Evolutionary conservation across 23 tunicate genomes (phyloP), one percentile per base, ranked within the genome.

Genomic region (Halocynthia aurantium): DNA sequence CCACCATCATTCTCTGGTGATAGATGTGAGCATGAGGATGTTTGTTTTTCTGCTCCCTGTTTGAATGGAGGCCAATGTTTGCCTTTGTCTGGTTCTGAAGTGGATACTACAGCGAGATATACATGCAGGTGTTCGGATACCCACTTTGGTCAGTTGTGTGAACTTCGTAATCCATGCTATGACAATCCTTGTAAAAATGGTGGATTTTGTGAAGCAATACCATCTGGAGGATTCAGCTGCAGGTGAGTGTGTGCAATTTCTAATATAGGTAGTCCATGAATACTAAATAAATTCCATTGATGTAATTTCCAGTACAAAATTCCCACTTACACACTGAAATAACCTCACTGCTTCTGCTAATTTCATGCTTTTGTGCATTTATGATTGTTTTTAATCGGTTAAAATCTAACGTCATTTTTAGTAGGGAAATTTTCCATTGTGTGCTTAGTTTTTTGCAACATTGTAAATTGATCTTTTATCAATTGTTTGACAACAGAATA

Each of bases 1-100:
- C 21, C 10, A 31, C 63, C 61, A 44, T 75, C 78, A 6, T 89
- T 80, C 54, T n/a, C 70, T 17, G 96, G 96, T 6, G 12, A 60
- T 2, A 22, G 80, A 69, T 89, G 96, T 61, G 85, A 89, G 63
- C 19, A 19, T 22, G 63, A 62, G 12, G 85, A 84, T 54, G 84
- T 75, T 81, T 89, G 96, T 61, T 68, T 20, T 31, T 21, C 82
- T 20, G 62, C 71, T 17, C 96, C 96, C 21, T 89, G 96, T 58
- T 22, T 80, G 58, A 84, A 89, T 67, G 85, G 88, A n/a, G 96
- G 96, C 7, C 44, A 31, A 31, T 31, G 44, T 31, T 31, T 31
- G 44, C 44, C 44, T 31, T 31, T 31, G 44, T 31, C 44, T 31
- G 44, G 44, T 4, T 0, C 44, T 31, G 44, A 31, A 31, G 44